Conservation (phyloP, 2,888 invertebrate species). For the Ceraclea dissimilis region DNA sequence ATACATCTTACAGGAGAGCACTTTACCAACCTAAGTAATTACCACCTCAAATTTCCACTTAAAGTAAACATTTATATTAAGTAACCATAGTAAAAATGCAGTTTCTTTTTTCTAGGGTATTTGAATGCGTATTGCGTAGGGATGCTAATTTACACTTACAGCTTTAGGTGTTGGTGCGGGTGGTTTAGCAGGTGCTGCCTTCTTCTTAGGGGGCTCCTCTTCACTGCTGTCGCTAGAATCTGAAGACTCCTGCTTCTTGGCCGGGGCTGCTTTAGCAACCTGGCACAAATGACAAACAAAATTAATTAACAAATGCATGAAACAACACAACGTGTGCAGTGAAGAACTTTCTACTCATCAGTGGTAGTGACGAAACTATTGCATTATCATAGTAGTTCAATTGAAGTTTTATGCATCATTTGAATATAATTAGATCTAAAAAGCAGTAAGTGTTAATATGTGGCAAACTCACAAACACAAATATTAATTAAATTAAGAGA, state of each 20-base stretch:
- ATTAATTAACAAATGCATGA: background rate
- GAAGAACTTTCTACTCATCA: conserved; percentile 2
- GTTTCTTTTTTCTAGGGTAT: too few relatives aligned
- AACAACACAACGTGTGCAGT: too few relatives aligned
- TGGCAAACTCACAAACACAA: too few relatives aligned
- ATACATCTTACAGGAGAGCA: too few relatives aligned
- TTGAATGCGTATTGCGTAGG: too few relatives aligned
- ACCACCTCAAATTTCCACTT: too few relatives aligned
- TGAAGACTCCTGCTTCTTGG: conserved; percentile 33
- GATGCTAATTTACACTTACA: conserved; percentile 11
- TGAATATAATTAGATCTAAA: too few relatives aligned
- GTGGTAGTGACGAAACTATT: conserved; percentile 14
- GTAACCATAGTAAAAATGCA: too few relatives aligned
- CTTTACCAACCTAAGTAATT: too few relatives aligned
- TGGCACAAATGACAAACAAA: conserved; percentile 19
- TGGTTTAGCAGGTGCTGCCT: background rate
- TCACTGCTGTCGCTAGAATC: conserved; percentile 38
- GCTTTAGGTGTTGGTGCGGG: conserved; percentile 4
- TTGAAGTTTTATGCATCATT: conserved; percentile 1
- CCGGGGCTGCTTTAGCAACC: conserved; percentile 29
- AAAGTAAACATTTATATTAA: too few relatives aligned
- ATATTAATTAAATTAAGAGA: too few relatives aligned
- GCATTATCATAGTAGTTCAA: conserved; percentile 7
- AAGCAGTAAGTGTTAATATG: too few relatives aligned
- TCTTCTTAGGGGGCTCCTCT: conserved; percentile 30